A percentile compares a stretch with the other conserved stretches of the same genome.
Conservation (phyloP, 1,140 invertebrate genomes). For the Bombus fervidus region DNA sequence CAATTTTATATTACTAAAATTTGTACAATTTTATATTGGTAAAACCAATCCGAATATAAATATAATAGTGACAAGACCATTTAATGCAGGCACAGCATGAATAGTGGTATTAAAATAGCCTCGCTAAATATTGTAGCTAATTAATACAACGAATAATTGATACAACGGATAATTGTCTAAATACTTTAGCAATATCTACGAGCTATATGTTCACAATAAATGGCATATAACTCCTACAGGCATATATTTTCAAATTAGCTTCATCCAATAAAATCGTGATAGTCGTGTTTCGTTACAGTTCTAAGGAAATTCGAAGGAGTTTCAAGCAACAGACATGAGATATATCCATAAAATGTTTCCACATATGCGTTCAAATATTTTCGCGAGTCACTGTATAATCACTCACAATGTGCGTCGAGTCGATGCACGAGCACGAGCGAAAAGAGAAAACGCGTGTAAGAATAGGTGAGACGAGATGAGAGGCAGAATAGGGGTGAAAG, state of each 20-base stretch:
- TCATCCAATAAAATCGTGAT: neutral
- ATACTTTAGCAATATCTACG: neutral
- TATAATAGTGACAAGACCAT: too few relatives aligned
- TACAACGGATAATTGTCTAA: neutral
- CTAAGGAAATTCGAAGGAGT: neutral
- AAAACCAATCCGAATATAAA: too few relatives aligned
- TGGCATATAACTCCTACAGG: too few relatives aligned
- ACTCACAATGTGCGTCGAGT: neutral
- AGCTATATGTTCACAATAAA: neutral
- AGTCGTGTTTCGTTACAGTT: neutral
- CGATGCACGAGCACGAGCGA: neutral
- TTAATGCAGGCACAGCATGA: neutral
- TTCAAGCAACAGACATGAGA: too few relatives aligned
- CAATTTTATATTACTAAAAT: too few relatives aligned
- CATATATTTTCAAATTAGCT: neutral
- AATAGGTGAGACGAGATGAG: neutral
- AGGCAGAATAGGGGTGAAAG: neutral
- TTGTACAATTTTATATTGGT: too few relatives aligned
- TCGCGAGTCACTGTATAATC: neutral
- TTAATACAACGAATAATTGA: neutral
- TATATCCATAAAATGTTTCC: too few relatives aligned
- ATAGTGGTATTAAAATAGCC: neutral
- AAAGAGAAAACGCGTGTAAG: conserved; percentile 9
- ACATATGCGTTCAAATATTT: too few relatives aligned
- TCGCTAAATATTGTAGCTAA: neutral